These are phyloP conservation scores for Synaphobranchus kaupii DNA, from an alignment of 2,797 vertebrate genomes.

Conservation along the genomic window DNA sequence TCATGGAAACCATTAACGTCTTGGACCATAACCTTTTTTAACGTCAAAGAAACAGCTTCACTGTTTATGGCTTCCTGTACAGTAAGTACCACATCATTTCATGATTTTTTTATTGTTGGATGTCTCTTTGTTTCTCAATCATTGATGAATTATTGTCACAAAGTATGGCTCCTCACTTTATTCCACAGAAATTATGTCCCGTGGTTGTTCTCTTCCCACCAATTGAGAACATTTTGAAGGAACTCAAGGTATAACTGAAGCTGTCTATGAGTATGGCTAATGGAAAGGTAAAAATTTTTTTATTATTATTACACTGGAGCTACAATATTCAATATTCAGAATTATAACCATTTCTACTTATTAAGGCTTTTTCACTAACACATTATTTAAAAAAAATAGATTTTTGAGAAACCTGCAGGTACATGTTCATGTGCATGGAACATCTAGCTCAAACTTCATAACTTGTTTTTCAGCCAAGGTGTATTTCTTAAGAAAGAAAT, in stretches of 20 bases:
- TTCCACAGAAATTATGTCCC: conserved; percentile 63
- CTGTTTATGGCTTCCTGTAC: background rate
- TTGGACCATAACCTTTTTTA: background rate
- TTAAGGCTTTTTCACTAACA: too few relatives aligned
- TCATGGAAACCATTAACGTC: conserved; percentile 3
- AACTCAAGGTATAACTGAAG: conserved; percentile 53
- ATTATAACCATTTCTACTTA: too few relatives aligned
- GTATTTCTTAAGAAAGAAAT: conserved; percentile 54
- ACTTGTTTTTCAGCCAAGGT: conserved; percentile 46
- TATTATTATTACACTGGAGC: too few relatives aligned
- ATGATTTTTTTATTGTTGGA: background rate
- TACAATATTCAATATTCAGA: too few relatives aligned
- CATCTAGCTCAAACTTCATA: conserved; percentile 28
- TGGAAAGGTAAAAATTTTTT: conserved; percentile 55
- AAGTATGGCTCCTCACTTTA: conserved; percentile 47
- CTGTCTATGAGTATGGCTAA: conserved; percentile 71
- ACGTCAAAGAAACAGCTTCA: background rate
- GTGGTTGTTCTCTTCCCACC: conserved; percentile 59
- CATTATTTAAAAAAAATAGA: too few relatives aligned
- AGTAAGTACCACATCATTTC: background rate
- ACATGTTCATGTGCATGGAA: background rate
- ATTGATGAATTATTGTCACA: conserved; percentile 53
- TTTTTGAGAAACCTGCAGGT: too few relatives aligned
- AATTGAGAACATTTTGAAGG: conserved; percentile 68
- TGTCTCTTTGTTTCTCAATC: background rate